Evolutionary conservation across 1,140 invertebrate genomes (phyloP).

Genomic region (Aphaenogaster rudis): DNA sequence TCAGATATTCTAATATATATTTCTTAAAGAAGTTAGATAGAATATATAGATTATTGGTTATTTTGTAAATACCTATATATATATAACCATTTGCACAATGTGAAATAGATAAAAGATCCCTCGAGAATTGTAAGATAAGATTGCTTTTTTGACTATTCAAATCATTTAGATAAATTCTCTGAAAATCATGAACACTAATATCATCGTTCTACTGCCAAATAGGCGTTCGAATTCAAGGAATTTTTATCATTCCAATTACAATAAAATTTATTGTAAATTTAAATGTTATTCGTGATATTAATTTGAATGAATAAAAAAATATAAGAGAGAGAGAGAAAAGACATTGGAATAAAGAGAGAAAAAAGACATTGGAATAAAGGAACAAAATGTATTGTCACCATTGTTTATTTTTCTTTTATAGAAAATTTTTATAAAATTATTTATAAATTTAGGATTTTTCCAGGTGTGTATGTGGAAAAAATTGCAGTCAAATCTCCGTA

Average conservation of each 20-base stretch:
- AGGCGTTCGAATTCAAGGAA: conserved; percentile 5
- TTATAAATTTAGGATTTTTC: background rate
- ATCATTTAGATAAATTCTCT: conserved; percentile 6
- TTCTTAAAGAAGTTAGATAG: conserved; percentile 9
- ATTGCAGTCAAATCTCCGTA: background rate
- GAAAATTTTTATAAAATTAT: background rate
- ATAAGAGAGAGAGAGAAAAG: conserved; percentile 1
- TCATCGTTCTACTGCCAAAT: conserved; percentile 43
- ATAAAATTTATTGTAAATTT: conserved; percentile 63
- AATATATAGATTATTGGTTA: conserved; percentile 3
- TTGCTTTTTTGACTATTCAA: background rate
- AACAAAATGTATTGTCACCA: conserved; percentile 11
- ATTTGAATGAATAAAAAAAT: conserved; percentile 72
- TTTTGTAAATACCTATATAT: conserved; percentile 4
- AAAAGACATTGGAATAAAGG: background rate
- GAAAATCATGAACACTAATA: conserved; percentile 16
- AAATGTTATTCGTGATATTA: conserved; percentile 72
- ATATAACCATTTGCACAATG: conserved; percentile 8
- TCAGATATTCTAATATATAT: conserved; percentile 27
- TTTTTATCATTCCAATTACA: conserved; percentile 68
- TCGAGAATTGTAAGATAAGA: conserved; percentile 1
- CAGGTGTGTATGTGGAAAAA: background rate
- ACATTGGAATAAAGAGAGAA: background rate
- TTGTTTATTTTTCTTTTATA: conserved; percentile 7
- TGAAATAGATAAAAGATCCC: background rate